Evolutionary conservation across 2,113 vertebrate genomes (phyloP).

Genomic region (Barnardius zonarius): DNA sequence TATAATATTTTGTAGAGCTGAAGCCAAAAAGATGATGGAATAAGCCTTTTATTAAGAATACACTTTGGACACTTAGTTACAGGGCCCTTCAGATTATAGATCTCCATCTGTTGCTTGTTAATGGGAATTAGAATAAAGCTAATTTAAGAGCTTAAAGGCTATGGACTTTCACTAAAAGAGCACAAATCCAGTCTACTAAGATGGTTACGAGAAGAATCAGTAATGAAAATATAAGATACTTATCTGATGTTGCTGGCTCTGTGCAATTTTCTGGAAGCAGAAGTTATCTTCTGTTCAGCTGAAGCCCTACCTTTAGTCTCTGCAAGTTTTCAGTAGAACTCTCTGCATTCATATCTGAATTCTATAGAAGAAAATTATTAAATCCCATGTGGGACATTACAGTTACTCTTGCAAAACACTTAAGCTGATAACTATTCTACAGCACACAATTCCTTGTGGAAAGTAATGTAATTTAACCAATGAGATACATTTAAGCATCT

Average conservation of each 20-base stretch:
- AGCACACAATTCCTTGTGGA: background rate
- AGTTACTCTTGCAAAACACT: slow-evolving; percentile 5
- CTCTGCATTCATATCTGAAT: background rate
- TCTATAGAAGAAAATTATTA: background rate
- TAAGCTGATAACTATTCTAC: slow-evolving; percentile 14
- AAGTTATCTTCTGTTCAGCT: background rate
- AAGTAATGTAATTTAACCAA: slow-evolving; percentile 1
- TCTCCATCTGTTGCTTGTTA: slow-evolving; percentile 42
- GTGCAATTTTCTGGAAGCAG: background rate
- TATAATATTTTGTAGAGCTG: background rate
- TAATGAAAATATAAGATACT: slow-evolving; percentile 43
- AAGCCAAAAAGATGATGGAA: background rate
- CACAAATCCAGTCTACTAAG: slow-evolving; percentile 40
- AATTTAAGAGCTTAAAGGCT: slow-evolving; percentile 44
- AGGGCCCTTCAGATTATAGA: slow-evolving; percentile 4
- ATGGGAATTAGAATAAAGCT: slow-evolving; percentile 45
- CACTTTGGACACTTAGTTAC: background rate
- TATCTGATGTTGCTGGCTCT: background rate
- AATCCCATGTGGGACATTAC: background rate
- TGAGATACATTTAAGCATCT: background rate
- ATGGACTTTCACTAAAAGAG: slow-evolving; percentile 61
- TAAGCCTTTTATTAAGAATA: background rate
- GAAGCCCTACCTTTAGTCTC: background rate
- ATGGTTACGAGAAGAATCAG: background rate
- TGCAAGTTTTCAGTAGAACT: background rate